These are phyloP conservation scores for Chaenocephalus aceratus DNA, from an alignment of 2,113 vertebrate species.

Conservation along the genomic window DNA sequence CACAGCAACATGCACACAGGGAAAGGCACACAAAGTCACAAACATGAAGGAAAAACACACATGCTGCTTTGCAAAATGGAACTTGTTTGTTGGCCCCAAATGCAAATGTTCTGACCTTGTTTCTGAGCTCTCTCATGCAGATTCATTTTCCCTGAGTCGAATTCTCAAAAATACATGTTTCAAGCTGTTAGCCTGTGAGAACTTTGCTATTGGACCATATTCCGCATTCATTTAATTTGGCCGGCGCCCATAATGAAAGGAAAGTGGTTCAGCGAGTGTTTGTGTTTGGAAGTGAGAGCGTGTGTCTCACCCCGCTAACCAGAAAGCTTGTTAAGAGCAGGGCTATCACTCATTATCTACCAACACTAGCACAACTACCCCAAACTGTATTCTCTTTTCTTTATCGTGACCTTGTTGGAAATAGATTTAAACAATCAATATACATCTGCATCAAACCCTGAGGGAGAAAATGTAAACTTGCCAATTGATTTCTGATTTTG, in stretches of 20 bases:
- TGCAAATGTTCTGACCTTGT: conserved; percentile 68
- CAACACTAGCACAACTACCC: neutral
- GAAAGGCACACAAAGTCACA: neutral
- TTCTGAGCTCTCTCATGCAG: conserved; percentile 36
- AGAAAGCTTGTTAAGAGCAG: conserved; percentile 9
- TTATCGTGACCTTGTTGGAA: conserved; percentile 40
- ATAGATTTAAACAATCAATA: conserved; percentile 30
- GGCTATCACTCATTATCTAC: conserved; percentile 18
- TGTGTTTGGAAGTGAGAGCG: conserved; percentile 11
- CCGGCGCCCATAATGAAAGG: conserved; percentile 23
- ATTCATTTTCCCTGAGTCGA: conserved; percentile 33
- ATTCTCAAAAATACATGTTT: conserved; percentile 53
- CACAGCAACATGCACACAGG: conserved; percentile 4
- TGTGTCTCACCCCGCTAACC: conserved; percentile 17
- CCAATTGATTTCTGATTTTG: conserved; percentile 31
- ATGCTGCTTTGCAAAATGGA: conserved; percentile 29
- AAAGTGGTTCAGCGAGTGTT: conserved; percentile 23
- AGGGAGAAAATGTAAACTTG: conserved; percentile 1
- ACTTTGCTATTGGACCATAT: conserved; percentile 34
- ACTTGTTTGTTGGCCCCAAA: conserved; percentile 63
- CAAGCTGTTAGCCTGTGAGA: conserved; percentile 4
- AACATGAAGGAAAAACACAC: neutral
- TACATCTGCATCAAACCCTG: conserved; percentile 28
- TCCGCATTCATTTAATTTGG: conserved; percentile 34
- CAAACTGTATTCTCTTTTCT: conserved; percentile 19